Evolutionary conservation across 2,888 invertebrate species (phyloP), one percentile per base, ranked within the genome.

Genomic region (Ecliptopera silaceata): DNA sequence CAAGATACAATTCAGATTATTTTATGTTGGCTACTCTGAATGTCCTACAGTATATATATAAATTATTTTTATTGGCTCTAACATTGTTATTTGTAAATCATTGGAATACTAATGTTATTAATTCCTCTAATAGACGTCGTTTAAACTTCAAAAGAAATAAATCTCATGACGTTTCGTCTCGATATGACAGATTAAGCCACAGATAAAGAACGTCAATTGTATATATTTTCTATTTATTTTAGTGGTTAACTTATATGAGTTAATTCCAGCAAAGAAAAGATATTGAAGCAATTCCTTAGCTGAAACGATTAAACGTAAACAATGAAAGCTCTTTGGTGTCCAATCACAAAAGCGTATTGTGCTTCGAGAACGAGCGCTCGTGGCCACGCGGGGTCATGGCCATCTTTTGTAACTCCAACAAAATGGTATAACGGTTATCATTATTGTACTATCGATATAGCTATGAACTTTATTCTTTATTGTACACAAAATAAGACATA

Each of bases 1-100:
- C 64, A 57, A 67, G 67, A 70, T 70, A 64, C 58, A 72, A 69
- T 68, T 72, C 65, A 64, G 38, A 61, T 56, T 50, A 43, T 46
- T 48, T 48, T 50, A 50, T 48, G 34, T 48, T 50, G 53, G n/a
- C 18, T 48, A 48, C 41, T 34, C 43, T 56, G 22, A 41, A 41
- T 41, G 5, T 5, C 10, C 10, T 3, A 22, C 22, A 8, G 8
- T 6, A 26, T 26, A 8, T 26, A 8, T 8, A 26, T 26, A 1
- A 26, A 26, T 1, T 26, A 26, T 6, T 4, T 20, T 3, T 26
- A 26, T 6, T 26, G n/a, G n/a, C n/a, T n/a, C n/a, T 26, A 26
- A 26, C 26, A 26, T 22, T 6, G 26, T 26, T 26, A 4, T 26
- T 26, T n/a, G n/a, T n/a, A n/a, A n/a, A n/a, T n/a, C n/a, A n/a